phyloP scores from a whole-genome alignment of 2,797 vertebrate genomes.

The Brotogeris chrysoptera region DNA sequence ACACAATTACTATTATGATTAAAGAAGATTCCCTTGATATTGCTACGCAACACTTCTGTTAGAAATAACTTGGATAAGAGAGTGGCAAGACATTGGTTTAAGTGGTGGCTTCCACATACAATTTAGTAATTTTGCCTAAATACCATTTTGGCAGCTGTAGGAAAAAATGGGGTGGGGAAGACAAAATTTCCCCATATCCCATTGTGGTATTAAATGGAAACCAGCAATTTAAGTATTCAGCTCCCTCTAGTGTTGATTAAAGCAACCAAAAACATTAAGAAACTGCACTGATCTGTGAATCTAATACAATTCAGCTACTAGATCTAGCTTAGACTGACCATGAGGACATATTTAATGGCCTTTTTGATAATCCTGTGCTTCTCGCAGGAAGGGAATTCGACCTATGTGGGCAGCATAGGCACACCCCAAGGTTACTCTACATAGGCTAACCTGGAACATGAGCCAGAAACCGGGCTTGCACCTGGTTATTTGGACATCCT shows the following conservation, averaged over 20 bases:
- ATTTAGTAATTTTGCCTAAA: background rate
- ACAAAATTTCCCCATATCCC: background rate
- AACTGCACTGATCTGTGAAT: background rate
- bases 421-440: background rate
- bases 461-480: background rate
- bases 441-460: background rate
- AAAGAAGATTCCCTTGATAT: background rate
- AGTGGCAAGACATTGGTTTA: background rate
- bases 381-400: background rate
- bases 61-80: background rate
- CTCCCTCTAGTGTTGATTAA: conserved; percentile 39
- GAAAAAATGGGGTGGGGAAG: background rate
- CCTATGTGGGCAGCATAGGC: background rate
- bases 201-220: background rate
- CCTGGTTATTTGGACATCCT: background rate
- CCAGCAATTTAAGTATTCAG: background rate
- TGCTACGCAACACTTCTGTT: background rate
- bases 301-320: background rate
- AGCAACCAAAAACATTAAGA: background rate
- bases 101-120: background rate
- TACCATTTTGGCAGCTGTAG: background rate
- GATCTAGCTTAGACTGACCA: background rate
- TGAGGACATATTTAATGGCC: background rate
- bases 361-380: background rate
- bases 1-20: background rate